Evolutionary conservation across 2,113 vertebrate genomes (phyloP).

Genomic region (Thalassoma bifasciatum): DNA sequence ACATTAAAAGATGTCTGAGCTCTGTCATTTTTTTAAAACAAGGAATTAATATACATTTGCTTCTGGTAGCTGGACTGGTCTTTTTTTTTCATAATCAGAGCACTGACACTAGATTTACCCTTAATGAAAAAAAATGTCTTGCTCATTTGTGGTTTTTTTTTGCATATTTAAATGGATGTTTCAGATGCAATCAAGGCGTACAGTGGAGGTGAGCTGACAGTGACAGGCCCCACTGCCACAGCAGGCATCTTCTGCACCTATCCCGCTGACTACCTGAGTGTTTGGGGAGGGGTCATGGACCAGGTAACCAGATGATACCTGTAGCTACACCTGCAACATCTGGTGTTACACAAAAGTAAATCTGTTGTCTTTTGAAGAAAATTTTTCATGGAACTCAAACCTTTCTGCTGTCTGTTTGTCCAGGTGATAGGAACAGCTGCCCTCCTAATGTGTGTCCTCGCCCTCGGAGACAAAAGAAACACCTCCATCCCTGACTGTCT

Average conservation of each 20-base stretch:
- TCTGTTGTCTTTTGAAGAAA: no score
- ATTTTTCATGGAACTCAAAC: neutral
- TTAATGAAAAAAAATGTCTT: no score
- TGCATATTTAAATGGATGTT: neutral
- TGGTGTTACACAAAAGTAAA: no score
- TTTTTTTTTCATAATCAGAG: no score
- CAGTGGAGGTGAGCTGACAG: slow-evolving; percentile 74
- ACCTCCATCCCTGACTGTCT: slow-evolving; percentile 73
- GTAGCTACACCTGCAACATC: no score
- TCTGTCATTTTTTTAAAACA: no score
- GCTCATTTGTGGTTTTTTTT: slow-evolving; percentile 14
- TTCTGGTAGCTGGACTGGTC: no score
- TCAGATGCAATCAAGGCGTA: slow-evolving; percentile 82
- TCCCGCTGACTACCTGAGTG: slow-evolving; percentile 82
- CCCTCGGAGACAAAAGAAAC: slow-evolving; percentile 80
- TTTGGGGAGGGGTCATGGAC: slow-evolving; percentile 82
- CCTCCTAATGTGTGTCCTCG: slow-evolving; percentile 82
- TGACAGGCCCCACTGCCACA: slow-evolving; percentile 80
- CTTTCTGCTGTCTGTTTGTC: neutral
- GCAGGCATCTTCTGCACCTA: slow-evolving; percentile 88
- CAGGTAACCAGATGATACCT: slow-evolving; percentile 74
- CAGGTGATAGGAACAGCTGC: slow-evolving; percentile 84
- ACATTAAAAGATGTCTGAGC: no score
- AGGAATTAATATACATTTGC: no score
- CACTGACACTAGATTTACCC: no score